Conservation (phyloP, 2,113 vertebrate species). For the Peucedramus taeniatus region DNA sequence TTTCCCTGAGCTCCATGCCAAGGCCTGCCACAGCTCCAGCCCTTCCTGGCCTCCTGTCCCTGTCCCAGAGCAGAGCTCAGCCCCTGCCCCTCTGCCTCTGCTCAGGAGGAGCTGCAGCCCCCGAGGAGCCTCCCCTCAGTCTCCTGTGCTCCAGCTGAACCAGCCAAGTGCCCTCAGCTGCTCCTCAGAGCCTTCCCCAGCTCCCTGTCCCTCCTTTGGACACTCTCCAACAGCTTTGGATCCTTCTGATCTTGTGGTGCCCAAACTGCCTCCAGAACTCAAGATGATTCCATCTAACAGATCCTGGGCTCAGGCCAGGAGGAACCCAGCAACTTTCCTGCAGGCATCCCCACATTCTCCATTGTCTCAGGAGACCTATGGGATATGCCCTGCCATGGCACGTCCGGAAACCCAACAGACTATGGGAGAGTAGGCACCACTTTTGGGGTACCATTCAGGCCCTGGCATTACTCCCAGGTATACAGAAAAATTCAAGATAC, state of each 20-base stretch:
- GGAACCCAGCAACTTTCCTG: not conserved
- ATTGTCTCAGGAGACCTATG: not conserved
- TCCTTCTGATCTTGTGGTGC: not conserved
- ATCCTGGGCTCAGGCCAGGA: not conserved
- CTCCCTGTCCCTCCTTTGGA: not conserved
- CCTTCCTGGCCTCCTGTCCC: not conserved
- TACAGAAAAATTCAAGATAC: fast-evolving
- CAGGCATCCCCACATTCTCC: not conserved
- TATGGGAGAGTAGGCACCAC: not conserved
- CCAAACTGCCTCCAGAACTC: not conserved
- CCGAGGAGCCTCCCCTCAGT: not conserved
- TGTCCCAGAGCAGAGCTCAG: not conserved
- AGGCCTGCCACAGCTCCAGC: not conserved
- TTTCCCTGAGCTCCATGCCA: not conserved
- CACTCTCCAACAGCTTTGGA: not conserved
- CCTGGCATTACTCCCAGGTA: not conserved
- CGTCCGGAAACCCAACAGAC: fast-evolving
- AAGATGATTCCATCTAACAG: not conserved
- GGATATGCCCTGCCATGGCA: not conserved
- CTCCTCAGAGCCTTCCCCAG: not conserved
- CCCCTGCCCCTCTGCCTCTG: not conserved
- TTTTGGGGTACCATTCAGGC: not conserved
- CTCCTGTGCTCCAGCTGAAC: not conserved
- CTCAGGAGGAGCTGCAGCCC: not conserved
- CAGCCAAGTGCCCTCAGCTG: not conserved